These are phyloP conservation scores for Ochlodes sylvanus DNA, from an alignment of 2,888 invertebrate species.

Conservation along the genomic window DNA sequence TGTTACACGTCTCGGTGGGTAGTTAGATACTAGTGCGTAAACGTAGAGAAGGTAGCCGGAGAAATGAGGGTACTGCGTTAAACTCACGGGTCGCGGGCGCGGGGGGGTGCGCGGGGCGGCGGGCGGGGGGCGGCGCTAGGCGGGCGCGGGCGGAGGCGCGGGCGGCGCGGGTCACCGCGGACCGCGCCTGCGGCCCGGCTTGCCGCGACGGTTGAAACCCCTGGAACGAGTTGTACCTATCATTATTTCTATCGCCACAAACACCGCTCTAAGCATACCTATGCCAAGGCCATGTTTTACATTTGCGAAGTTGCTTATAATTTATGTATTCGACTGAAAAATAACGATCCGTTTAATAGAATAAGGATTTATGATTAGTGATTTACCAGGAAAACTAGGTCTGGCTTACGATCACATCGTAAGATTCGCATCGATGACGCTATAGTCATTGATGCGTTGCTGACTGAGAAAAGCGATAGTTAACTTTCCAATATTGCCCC, in stretches of 20 bases:
- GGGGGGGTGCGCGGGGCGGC: conserved; percentile 44
- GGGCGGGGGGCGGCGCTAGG: conserved; percentile 51
- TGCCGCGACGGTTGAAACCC: conserved; percentile 79
- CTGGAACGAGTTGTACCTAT: conserved; percentile 47
- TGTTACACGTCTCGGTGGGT: not conserved
- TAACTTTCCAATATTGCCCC: too few species aligned
- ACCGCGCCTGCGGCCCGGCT: conserved; percentile 64
- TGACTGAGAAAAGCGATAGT: too few species aligned
- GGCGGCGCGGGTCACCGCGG: conserved; percentile 59
- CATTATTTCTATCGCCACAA: not conserved
- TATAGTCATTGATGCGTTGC: too few species aligned
- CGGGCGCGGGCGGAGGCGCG: conserved; percentile 46
- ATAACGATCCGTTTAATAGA: too few species aligned
- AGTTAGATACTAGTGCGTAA: not conserved
- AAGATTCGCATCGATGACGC: too few species aligned
- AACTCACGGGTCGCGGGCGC: not conserved
- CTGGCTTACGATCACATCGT: too few species aligned
- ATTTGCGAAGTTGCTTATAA: too few species aligned
- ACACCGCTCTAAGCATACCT: too few species aligned
- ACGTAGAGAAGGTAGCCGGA: not conserved
- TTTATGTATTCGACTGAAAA: too few species aligned
- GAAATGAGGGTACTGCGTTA: not conserved
- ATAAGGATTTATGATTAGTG: too few species aligned
- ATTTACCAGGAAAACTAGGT: too few species aligned
- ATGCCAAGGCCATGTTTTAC: too few species aligned